Base-by-base conservation (phyloP, 2,797 vertebrate species). In the Decapterus maruadsi region DNA sequence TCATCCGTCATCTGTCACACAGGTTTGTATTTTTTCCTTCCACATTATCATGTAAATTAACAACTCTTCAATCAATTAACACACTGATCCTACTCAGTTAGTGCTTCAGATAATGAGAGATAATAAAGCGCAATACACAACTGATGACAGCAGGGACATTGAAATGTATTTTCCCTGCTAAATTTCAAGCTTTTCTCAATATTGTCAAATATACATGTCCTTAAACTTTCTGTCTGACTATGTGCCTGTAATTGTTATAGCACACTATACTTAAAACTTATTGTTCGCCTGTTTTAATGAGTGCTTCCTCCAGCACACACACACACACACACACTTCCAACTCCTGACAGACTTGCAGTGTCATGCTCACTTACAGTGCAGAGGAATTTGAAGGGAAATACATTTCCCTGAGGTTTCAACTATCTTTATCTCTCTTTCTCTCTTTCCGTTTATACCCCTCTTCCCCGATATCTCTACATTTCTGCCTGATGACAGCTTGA, bases 401-500 rank as follows among this genome's bases (percentile, higher is more conserved):
- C 56, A 81, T 92, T 90, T 89, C 84, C 78, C 85, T 2, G 58
- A 89, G 85, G 75, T 81, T 81, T 83, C 65, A 83, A 64, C 78
- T 80, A 43, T 79, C 65, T 81, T 82, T 81, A 74, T 81, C 77
- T 72, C 46, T 45, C 45, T 75, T 56, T 85, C 73, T 73, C 31
- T 31, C 53, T 68, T 60, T 63, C 46, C 26, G 46, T 59, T 55
- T 65, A 70, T 67, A 63, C 77, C 55, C 71, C 67, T 77, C 80
- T 65, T 50, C 63, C 48, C 64, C 57, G 63, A 55, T 62, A 58
- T 87, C 75, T 84, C 84, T 75, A 75, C 80, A 89, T 86, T 82
- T 87, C 85, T 86, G 70, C 78, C 72, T 83, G 86, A 92, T 93
- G 91, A 94, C 91, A 93, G 87, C 88, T 93, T 94, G 93, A 95